Evolutionary conservation across 2,797 vertebrate genomes (phyloP), one percentile per base, ranked within the genome.

Genomic region (Mionectes olivaceus): DNA sequence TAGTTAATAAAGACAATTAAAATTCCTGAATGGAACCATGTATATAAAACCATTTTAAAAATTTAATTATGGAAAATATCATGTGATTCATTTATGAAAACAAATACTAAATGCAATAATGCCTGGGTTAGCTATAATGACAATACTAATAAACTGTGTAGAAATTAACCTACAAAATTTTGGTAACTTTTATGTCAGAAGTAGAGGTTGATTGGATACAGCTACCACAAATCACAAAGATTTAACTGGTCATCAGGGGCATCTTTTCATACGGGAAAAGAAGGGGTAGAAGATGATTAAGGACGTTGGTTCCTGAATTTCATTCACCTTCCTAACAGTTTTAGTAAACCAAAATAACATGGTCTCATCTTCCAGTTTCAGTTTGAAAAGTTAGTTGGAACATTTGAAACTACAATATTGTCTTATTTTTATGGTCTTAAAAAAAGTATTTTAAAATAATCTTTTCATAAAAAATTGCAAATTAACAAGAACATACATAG

Each of bases 1-100:
- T 92, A 25, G 11, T 49, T 97, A 94, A 91, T 83, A 89, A 95
- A 93, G 59, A 25, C 43, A 93, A 91, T 94, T 92, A 93, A 80
- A 64, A 18, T 35, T 76, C 13, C 19, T 37, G 89, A 89, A 41
- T 75, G 23, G 78, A 96, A 91, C 9, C 2, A 3, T 21, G 69
- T 43, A 50, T 56, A 84, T 71, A 93, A 67, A 80, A 16, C 22
- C 60, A 90, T 89, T 93, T 87, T 59, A 61, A 73, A 57, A 89
- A 94, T 60, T 86, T 17, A 91, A 23, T 89, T 89, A 82, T 17
- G 7, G 53, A 63, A n/a, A 83, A 32, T 83, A 79, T 63, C 46
- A 60, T 76, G 55, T 68, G 35, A 30, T 70, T 33, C 24, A 59
- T 90, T 84, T 83, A 80, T 80, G 67, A 93, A 60, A 33, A 41